Evolutionary conservation across 2,888 invertebrate genomes (phyloP).

Genomic region (Julus scanicus): DNA sequence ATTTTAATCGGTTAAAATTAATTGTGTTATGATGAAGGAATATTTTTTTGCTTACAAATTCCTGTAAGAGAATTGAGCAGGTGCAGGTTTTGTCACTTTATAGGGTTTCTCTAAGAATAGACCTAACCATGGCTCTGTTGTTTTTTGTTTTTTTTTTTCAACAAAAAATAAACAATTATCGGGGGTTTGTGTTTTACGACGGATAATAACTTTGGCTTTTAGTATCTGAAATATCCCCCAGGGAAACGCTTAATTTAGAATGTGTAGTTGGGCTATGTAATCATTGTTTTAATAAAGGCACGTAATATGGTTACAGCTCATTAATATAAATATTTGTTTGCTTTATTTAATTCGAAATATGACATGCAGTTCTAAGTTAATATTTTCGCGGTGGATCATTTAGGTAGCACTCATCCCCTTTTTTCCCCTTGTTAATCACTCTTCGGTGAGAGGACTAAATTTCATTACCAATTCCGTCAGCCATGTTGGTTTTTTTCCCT

Average conservation of each 20-base stretch:
- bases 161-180: not conserved
- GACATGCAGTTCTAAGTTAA: not conserved
- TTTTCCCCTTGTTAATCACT: not conserved
- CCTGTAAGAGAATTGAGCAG: not conserved
- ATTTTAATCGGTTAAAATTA: no score
- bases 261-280: not conserved
- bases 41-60: not conserved
- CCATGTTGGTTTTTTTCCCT: not conserved
- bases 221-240: not conserved
- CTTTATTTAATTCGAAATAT: not conserved
- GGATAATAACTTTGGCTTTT: not conserved
- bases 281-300: not conserved
- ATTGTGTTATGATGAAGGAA: no score
- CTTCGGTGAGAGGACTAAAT: not conserved
- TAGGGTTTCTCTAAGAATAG: not conserved
- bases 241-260: not conserved
- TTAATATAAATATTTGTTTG: constrained; percentile 30
- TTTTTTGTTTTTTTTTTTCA: not conserved
- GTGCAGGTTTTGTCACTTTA: not conserved
- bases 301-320: not conserved
- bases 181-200: constrained; percentile 9
- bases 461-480: not conserved
- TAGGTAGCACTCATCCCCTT: not conserved
- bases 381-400: not conserved
- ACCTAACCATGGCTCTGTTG: not conserved